Evolutionary conservation across 1,140 invertebrate genomes (phyloP), one percentile per base, ranked within the genome.

Genomic region (Lepidostoma basale): DNA sequence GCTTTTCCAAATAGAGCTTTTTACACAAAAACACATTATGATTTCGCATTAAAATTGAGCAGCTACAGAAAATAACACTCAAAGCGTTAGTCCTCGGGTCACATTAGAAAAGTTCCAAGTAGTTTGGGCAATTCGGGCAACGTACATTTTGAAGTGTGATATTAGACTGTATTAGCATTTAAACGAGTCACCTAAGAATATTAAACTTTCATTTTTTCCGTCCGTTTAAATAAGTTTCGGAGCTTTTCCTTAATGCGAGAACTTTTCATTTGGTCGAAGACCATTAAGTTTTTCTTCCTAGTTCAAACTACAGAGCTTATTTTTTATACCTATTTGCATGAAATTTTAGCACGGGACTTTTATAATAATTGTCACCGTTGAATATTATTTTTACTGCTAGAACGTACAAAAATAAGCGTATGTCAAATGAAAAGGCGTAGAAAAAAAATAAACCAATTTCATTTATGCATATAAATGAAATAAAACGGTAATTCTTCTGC

Each of bases 81-180:
- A 18, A 56, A 56, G 52, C 52, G 36, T 33, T 56, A 30, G 9
- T 56, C 8, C 52, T 33, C 18, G 4, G 52, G 52, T 56, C 52
- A 56, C 22, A 56, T 56, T 56, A 20, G 28, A 36, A 56, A 56
- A 56, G 3, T 56, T 56, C 36, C 14, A 20, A 20, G 52, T 36
- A 56, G 52, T 56, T 56, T 26, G 12, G 36, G 52, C 36, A 42
- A 60, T 60, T 60, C 58, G 20, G 40, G 40, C 8, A 42, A 40
- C 58, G 58, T 60, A 60, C 58, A 60, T 5, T 44, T 40, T 44
- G 36, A 60, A 60, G 58, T 60, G 40, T 60, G 58, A 44, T 42
- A 60, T 60, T 60, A 60, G 58, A 39, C 40, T 60, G 25, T 33
- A 62, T 62, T 62, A 47, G 40, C 60, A 62, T 62, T 62, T 62